Conservation (phyloP, 2,797 vertebrate genomes). For the Manis javanica region DNA sequence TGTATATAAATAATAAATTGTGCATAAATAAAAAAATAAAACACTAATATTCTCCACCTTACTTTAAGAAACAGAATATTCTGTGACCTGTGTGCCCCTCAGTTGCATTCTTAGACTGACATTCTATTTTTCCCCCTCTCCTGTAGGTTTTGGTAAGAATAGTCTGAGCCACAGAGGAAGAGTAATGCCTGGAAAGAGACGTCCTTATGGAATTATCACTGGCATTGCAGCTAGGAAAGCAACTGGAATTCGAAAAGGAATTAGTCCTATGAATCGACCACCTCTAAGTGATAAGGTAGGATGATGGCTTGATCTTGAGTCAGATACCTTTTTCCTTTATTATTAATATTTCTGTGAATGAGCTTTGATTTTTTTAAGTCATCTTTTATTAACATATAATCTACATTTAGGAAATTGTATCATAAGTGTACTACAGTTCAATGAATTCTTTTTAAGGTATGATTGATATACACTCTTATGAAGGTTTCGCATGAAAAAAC, state of each 20-base stretch:
- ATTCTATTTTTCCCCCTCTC: not conserved
- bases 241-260: slow-evolving; percentile 88
- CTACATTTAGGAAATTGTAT: not conserved
- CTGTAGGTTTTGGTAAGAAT: slow-evolving; percentile 88
- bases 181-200: slow-evolving; percentile 87
- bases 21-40: not conserved
- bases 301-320: not conserved
- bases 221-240: slow-evolving; percentile 94
- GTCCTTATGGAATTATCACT: slow-evolving; percentile 93
- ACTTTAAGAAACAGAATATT: slow-evolving; percentile 2
- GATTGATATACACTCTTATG: no score
- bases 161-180: slow-evolving; percentile 86
- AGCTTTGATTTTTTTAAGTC: not conserved
- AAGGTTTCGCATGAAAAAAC: no score
- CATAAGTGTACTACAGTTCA: not conserved
- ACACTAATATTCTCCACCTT: not conserved
- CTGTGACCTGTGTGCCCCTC: not conserved
- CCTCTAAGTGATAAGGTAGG: slow-evolving; percentile 88
- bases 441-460: not conserved
- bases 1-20: not conserved
- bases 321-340: slow-evolving; percentile 26
- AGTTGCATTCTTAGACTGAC: not conserved
- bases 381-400: not conserved
- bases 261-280: slow-evolving; percentile 91
- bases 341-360: slow-evolving; percentile 50